Conservation (phyloP, 1,140 invertebrate genomes). For the Diuraphis noxia region DNA sequence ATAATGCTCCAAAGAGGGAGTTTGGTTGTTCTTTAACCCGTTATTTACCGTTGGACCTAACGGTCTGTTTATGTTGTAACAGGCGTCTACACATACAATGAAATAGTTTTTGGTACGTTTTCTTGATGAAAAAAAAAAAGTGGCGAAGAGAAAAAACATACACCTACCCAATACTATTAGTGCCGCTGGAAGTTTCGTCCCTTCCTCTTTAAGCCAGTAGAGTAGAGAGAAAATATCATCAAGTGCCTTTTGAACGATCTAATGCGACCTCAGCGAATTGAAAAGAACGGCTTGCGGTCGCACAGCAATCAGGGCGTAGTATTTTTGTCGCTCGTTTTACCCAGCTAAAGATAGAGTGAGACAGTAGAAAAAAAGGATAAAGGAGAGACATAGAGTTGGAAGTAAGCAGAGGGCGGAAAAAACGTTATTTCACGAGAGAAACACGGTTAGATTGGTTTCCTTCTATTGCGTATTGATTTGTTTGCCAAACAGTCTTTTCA, state of each 20-base stretch:
- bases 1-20: conserved; percentile 27
- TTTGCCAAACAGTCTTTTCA: conserved; percentile 51
- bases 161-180: conserved; percentile 41
- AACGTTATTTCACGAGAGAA: conserved; percentile 50
- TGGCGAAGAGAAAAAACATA: conserved; percentile 11
- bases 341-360: neutral
- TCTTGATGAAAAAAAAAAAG: neutral
- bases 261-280: conserved; percentile 44
- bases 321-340: conserved; percentile 42
- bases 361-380: neutral
- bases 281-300: conserved; percentile 41
- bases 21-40: conserved; percentile 46
- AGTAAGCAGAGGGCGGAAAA: conserved; percentile 16
- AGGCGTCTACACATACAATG: conserved; percentile 12
- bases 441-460: conserved; percentile 51
- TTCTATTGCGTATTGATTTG: conserved; percentile 53
- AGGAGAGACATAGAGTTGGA: neutral
- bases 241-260: conserved; percentile 48
- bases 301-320: conserved; percentile 40
- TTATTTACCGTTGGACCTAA: conserved; percentile 49
- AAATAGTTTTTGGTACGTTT: conserved; percentile 23
- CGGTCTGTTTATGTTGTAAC: conserved; percentile 48
- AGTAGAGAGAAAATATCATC: conserved; percentile 49
- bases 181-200: neutral
- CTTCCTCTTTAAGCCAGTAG: neutral